phyloP scores from a whole-genome alignment of 2,113 vertebrate species.

The Monopterus albus region DNA sequence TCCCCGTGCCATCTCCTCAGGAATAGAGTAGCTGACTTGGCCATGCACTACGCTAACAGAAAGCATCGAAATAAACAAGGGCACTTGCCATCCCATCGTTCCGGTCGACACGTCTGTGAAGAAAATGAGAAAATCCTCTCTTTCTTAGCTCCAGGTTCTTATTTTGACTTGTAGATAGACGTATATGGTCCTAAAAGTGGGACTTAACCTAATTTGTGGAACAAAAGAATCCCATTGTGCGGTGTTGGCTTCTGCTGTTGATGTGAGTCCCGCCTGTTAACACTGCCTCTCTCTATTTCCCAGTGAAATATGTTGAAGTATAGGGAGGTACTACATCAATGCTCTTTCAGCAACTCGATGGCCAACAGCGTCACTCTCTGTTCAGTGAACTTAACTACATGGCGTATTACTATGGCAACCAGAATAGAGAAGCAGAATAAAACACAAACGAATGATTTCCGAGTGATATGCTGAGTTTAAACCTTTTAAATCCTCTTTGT shows the following conservation, averaged over 20 bases:
- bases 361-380: slow-evolving; percentile 68
- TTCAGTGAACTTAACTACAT: slow-evolving; percentile 43
- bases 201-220: background rate
- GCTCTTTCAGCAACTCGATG: slow-evolving; percentile 18
- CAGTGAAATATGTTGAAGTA: slow-evolving; percentile 11
- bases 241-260: background rate
- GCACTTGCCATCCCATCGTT: slow-evolving; percentile 61
- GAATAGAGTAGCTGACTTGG: slow-evolving; percentile 60
- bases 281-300: background rate
- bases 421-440: background rate
- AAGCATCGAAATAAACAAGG: slow-evolving; percentile 40
- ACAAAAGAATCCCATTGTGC: slow-evolving; percentile 2
- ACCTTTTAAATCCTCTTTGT: fast-evolving
- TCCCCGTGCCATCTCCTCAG: slow-evolving; percentile 76
- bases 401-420: background rate
- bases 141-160: background rate
- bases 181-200: background rate
- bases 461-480: too few species aligned
- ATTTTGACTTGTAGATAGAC: background rate
- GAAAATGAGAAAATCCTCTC: slow-evolving; percentile 7
- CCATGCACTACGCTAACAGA: slow-evolving; percentile 23
- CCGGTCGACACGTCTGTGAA: background rate
- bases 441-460: too few species aligned
- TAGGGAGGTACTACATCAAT: slow-evolving; percentile 44
- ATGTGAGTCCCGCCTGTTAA: background rate